Base-by-base conservation (phyloP, 2,797 vertebrate species). In the Cygnus olor region DNA sequence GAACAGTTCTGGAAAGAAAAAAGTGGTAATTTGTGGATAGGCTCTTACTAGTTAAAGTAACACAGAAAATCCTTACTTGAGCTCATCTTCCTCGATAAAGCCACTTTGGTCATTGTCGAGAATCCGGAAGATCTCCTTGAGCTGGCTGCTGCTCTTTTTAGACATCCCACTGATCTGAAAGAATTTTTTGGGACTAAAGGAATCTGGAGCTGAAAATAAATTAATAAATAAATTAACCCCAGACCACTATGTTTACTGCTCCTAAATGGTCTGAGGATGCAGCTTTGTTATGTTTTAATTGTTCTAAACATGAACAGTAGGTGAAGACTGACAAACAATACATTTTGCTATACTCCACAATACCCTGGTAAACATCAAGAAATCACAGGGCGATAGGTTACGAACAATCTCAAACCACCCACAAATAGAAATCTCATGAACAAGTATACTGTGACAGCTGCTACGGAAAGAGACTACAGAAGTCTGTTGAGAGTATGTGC, bases 101-200 rank as follows among this genome's bases (percentile, higher is more conserved):
- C 99, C 99, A 22, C 99, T 99, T 95, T 98, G 98, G 89, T 99
- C 99, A 1, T 98, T 98, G 89, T 99, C 99, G 24, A 99, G 97
- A 92, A 99, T 98, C 91, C 96, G 96, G 96, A 99, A 99, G 91
- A 99, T 98, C 24, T 99, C 98, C 97, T 98, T 98, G 94, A 99
- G 93, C 97, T 99, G 98, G 90, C 98, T 96, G 74, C 98, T 98
- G 0, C 98, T 98, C 98, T 99, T 99, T 94, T 99, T 98, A 94
- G 98, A 98, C 94, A 99, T 98, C 82, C 99, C 99, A 69, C 98
- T 99, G 70, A 99, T 97, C 97, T 99, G 97, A 98, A 99, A 99
- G 97, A 99, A 99, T 98, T 99, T 99, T 97, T 99, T 99, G 97
- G 98, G 98, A 97, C 98, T 98, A 97, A 99, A 99, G 82, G 99